Base-by-base conservation (phyloP, 2,888 invertebrate genomes). In the Eumacrocentrus americanus region DNA sequence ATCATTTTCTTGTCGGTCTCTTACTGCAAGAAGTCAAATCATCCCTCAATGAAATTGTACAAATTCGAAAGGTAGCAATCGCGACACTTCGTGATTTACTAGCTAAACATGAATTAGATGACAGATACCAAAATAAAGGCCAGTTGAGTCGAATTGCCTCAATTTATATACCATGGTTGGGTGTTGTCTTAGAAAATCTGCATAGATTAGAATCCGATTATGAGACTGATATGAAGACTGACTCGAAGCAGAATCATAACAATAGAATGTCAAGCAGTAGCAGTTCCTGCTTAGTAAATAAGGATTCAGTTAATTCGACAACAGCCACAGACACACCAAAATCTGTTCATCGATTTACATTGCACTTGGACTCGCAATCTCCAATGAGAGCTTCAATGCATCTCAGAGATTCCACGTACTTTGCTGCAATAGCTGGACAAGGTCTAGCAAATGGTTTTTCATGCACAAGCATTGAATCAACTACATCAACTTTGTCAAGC, bases 61-160 rank as follows among this genome's bases (percentile, higher is more conserved):
- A 92, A 64, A 90, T 94, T 67, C 87, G 97, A 1, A 89, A 91
- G 64, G 85, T 88, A 48, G 94, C 95, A 0, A 84, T 98, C 62
- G 83, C 84, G 35, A 90, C 92, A 11, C 83, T 98, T 18, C 87
- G 95, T 61, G 93, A 95, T 79, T 83, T 96, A 63, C 82, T 98
- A 69, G 94, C 94, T 6, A 98, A 98, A 79, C 98, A 98, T 80
- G 92, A 96, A 74, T 86, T 94, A 74, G 98, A 98, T 80, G 92
- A 94, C 78, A 85, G 98, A 61, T 95, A 95, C 79, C 88, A 91
- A 70, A 88, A 88, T 70, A 88, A 90, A 84, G 89, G 91, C 3
- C 91, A 92, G 76, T 85, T 91, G 74, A 89, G 90, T 4, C 85
- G 97, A 51, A 92, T 98, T 54, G 92, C 95, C 0, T 86, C 92